phyloP scores from a whole-genome alignment of 2,113 vertebrate genomes.

The Panthera leo region DNA sequence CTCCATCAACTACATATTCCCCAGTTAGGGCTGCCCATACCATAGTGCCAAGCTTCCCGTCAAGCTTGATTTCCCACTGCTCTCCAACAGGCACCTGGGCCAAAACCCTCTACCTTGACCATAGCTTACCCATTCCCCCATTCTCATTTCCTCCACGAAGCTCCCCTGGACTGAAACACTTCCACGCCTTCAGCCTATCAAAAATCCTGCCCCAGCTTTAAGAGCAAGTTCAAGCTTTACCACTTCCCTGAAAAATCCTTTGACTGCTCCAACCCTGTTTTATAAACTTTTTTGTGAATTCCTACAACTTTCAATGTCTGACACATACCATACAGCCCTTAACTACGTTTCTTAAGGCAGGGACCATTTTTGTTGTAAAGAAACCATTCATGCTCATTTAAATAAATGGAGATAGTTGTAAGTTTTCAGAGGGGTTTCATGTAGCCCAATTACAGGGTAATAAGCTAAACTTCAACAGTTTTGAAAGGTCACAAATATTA shows the following conservation, averaged over 20 bases:
- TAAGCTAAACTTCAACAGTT: not conserved
- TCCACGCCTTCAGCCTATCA: not conserved
- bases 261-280: not conserved
- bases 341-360: not conserved
- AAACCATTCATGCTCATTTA: not conserved
- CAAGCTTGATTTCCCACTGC: not conserved
- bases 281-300: not conserved
- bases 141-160: not conserved
- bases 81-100: not conserved
- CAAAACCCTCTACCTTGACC: not conserved
- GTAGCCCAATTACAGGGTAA: not conserved
- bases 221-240: not conserved
- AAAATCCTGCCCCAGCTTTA: not conserved
- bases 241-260: not conserved
- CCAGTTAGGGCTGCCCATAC: not conserved
- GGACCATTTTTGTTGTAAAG: not conserved
- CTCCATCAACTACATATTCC: not conserved
- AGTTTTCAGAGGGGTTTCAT: not conserved
- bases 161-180: not conserved
- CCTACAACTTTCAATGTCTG: not conserved
- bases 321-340: not conserved
- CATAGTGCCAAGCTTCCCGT: not conserved
- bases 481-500: not conserved
- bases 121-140: not conserved
- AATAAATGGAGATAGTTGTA: not conserved